phyloP scores from a whole-genome alignment of 2,888 invertebrate genomes.

The Polymixis lichenea region DNA sequence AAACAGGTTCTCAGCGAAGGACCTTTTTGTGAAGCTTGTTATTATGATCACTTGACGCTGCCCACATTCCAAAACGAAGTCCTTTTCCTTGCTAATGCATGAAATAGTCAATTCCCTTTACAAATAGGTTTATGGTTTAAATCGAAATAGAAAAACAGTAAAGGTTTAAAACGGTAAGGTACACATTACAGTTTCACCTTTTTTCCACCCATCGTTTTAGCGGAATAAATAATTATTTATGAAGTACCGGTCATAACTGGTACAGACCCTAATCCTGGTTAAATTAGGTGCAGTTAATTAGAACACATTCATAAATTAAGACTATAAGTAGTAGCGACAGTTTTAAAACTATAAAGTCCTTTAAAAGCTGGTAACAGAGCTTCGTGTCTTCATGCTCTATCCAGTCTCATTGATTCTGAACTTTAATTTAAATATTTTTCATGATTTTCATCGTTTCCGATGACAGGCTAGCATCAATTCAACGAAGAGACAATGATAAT shows the following conservation, averaged over 20 bases:
- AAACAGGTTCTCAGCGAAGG: constrained; percentile 70
- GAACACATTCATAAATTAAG: neutral
- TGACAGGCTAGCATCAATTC: neutral
- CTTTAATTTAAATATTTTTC: neutral
- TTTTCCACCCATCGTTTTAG: constrained; percentile 6
- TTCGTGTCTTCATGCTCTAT: neutral
- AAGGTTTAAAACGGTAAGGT: neutral
- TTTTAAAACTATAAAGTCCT: neutral
- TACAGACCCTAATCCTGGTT: neutral
- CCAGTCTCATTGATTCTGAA: neutral
- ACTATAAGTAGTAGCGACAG: neutral
- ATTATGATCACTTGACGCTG: constrained; percentile 37
- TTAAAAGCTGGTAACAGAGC: neutral
- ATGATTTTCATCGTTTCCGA: neutral
- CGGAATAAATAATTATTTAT: constrained; percentile 21
- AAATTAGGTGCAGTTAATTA: constrained; percentile 6
- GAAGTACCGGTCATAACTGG: neutral
- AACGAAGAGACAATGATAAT: constrained; percentile 1
- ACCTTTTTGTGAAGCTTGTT: constrained; percentile 53
- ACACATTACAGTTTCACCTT: neutral
- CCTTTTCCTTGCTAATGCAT: constrained; percentile 11
- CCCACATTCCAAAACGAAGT: constrained; percentile 32
- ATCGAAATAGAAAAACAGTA: neutral
- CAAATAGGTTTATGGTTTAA: neutral
- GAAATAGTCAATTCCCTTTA: neutral